These are phyloP conservation scores for Lates calcarifer DNA, from an alignment of 2,113 vertebrate species.

Conservation along the genomic window DNA sequence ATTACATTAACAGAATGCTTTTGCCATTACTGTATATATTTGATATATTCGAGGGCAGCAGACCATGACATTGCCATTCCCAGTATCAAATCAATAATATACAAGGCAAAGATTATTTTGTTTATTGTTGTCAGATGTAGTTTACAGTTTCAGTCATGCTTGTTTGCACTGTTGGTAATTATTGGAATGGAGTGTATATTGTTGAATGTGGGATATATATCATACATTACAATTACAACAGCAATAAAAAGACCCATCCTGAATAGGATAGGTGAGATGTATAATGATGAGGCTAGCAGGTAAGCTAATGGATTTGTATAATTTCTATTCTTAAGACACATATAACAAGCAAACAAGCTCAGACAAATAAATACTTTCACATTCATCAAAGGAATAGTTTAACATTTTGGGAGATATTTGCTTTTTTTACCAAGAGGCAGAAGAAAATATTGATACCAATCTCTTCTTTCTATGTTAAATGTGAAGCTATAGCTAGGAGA, in stretches of 20 bases:
- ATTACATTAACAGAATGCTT: conserved; percentile 21
- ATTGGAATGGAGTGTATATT: conserved; percentile 41
- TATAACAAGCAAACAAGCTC: neutral
- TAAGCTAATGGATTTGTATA: neutral
- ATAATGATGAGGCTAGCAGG: neutral
- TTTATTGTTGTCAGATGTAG: conserved; percentile 40
- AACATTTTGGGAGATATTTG: neutral
- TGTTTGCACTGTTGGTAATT: conserved; percentile 30
- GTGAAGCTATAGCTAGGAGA: neutral
- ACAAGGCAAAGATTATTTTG: conserved; percentile 49
- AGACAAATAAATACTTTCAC: neutral
- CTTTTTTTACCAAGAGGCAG: neutral
- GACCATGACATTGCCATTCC: conserved; percentile 27
- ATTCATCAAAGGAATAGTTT: neutral
- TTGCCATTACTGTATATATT: conserved; percentile 31
- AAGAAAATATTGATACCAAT: neutral
- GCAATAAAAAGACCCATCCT: conserved; percentile 14
- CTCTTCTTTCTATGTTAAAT: neutral
- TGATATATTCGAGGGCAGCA: conserved; percentile 31
- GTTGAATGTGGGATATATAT: conserved; percentile 6
- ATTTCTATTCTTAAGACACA: conserved; percentile 1
- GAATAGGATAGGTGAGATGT: neutral
- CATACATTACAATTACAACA: conserved; percentile 35
- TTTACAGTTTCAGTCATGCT: conserved; percentile 65
- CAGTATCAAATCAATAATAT: conserved; percentile 36